Evolutionary conservation across 1,140 invertebrate species (phyloP).

Genomic region (Hirudo medicinalis): DNA sequence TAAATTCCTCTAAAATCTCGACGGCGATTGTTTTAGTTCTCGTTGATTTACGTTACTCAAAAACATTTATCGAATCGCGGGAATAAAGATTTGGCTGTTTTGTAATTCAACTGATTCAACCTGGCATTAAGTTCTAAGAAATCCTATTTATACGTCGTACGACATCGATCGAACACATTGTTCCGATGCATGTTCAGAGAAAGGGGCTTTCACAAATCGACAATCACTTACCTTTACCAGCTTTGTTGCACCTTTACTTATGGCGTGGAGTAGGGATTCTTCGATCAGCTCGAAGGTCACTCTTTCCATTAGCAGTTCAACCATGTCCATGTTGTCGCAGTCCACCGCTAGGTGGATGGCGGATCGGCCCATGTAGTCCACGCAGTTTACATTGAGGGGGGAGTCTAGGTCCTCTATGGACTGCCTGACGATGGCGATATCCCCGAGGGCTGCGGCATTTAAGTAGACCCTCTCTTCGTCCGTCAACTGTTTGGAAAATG

Average conservation of each 20-base stretch:
- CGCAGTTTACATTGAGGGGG: constrained; percentile 65
- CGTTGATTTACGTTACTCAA: too few relatives aligned
- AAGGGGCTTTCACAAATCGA: neutral
- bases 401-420: constrained; percentile 30
- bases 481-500: constrained; percentile 30
- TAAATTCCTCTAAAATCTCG: too few relatives aligned
- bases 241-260: constrained; percentile 55
- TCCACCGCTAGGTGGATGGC: constrained; percentile 62
- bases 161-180: too few relatives aligned
- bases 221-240: constrained; percentile 56
- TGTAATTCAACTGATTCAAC: too few relatives aligned
- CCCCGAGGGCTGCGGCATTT: constrained; percentile 39
- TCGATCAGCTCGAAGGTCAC: constrained; percentile 25
- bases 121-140: too few relatives aligned
- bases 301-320: constrained; percentile 65
- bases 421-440: constrained; percentile 23
- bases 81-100: too few relatives aligned
- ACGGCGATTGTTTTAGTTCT: too few relatives aligned
- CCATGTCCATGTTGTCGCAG: constrained; percentile 87
- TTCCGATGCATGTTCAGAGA: too few relatives aligned
- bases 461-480: constrained; percentile 41
- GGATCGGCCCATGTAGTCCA: constrained; percentile 69
- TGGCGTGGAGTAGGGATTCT: constrained; percentile 60
- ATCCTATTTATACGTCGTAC: too few relatives aligned
- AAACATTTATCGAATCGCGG: too few relatives aligned